Evolutionary conservation across 1,140 invertebrate species (phyloP), one percentile per base, ranked within the genome.

Genomic region (Meloidogyne chitwoodi): DNA sequence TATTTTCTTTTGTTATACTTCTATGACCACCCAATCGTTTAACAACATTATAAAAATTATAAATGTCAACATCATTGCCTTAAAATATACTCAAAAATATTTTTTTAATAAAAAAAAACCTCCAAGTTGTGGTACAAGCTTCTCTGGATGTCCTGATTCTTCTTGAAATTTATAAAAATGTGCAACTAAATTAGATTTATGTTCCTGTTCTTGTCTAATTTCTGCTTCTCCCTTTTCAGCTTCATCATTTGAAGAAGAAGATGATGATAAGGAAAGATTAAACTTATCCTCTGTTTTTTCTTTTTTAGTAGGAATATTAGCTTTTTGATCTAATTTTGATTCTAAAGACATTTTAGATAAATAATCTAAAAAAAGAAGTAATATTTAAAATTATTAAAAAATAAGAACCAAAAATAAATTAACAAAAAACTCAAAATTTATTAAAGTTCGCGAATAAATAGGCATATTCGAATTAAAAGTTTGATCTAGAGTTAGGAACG

Each of bases 81-180:
- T 56, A 63, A 70, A 8, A 19, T 24, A 63, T 16, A 29, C 22
- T 24, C 4, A 2, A 71, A 62, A 29, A 61, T 19, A n/a, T 41
- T 19, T 44, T 27, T 56, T 6, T 4, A n/a, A 48, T 16, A 62
- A 61, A 31, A 12, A 61, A 27, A 38, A 22, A 73, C 71, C 76
- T 19, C 77, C 77, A 79, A 78, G 62, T 24, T 80, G 29, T 10
- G 77, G 77, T 12, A 75, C 64, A 22, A 38, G 44, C 38, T 80
- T 80, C 16, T 80, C 41, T 14, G 64, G 48, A n/a, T 61, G 80
- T 38, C 77, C 77, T 5, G 67, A 75, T 64, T 78, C 78, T 8
- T 78, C 77, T 68, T 78, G 77, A 44, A 78, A 78, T 44, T 78
- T 78, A 48, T 78, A 78, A 65, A 78, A 78, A 65, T 78, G 77